These are phyloP conservation scores for Crossaster papposus DNA, from an alignment of 53 echinoderm and acorn worm genomes.

Conservation along the genomic window DNA sequence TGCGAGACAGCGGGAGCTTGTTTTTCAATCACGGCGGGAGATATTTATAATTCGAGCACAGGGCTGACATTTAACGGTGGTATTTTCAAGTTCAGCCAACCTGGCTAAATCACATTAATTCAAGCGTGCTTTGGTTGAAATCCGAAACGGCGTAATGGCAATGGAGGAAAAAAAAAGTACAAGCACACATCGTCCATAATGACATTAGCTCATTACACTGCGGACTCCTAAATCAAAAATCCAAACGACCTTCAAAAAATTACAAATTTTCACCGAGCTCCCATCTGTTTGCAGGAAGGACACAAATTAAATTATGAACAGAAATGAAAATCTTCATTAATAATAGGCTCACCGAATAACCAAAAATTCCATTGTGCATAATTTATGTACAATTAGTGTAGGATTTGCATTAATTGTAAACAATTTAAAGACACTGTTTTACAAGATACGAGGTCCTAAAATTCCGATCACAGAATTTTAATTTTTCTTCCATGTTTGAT, in stretches of 20 bases:
- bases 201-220: not conserved
- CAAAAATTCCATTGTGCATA: too few species aligned
- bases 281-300: too few species aligned
- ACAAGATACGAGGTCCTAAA: too few species aligned
- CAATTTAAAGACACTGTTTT: too few species aligned
- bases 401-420: too few species aligned
- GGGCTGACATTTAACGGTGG: not conserved
- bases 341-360: too few species aligned
- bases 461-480: too few species aligned
- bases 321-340: too few species aligned
- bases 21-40: not conserved
- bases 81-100: constrained; percentile 4
- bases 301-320: too few species aligned
- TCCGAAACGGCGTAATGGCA: not conserved
- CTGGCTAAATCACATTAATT: not conserved
- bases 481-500: too few species aligned
- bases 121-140: not conserved
- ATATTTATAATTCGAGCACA: not conserved
- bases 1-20: not conserved
- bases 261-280: not conserved
- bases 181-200: not conserved
- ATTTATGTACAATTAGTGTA: too few species aligned
- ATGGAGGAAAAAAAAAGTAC: not conserved
- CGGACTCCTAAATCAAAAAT: not conserved
- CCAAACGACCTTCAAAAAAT: not conserved